Evolutionary conservation across 2,888 invertebrate species (phyloP).

Genomic region (Aspidapion aeneum): DNA sequence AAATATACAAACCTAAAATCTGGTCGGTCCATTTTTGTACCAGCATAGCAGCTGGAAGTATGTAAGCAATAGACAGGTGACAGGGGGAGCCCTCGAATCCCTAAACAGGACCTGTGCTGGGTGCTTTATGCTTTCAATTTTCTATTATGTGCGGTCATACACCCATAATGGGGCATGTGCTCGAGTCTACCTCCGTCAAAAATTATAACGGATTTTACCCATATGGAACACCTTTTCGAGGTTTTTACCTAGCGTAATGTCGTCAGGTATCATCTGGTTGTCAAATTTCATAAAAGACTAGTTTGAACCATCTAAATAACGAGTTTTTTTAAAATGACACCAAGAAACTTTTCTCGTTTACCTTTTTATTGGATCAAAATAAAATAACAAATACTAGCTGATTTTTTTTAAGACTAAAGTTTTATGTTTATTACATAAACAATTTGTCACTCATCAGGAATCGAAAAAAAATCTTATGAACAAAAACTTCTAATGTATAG

Average conservation of each 20-base stretch:
- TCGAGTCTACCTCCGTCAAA: slow-evolving; percentile 12
- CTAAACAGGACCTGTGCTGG: slow-evolving; percentile 17
- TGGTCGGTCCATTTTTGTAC: neutral
- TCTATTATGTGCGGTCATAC: slow-evolving; percentile 22
- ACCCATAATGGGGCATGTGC: slow-evolving; percentile 24
- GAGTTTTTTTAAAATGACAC: too few species aligned
- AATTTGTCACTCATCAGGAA: too few species aligned
- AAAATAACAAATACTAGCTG: too few species aligned
- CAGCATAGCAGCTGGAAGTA: slow-evolving; percentile 21
- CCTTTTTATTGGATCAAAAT: too few species aligned
- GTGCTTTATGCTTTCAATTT: slow-evolving; percentile 19
- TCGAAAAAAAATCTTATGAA: too few species aligned
- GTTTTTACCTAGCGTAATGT: slow-evolving; percentile 4
- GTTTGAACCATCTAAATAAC: neutral
- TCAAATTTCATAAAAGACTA: neutral
- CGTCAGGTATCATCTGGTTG: neutral
- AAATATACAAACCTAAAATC: neutral
- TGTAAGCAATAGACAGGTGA: slow-evolving; percentile 19
- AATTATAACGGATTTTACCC: slow-evolving; percentile 29
- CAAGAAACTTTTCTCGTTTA: too few species aligned
- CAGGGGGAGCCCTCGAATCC: slow-evolving; percentile 4
- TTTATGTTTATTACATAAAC: too few species aligned
- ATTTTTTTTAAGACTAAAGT: too few species aligned
- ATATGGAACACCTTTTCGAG: slow-evolving; percentile 26
- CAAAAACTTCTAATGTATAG: too few species aligned